Base-by-base conservation (phyloP, 2,113 vertebrate species). In the Zingel zingel region DNA sequence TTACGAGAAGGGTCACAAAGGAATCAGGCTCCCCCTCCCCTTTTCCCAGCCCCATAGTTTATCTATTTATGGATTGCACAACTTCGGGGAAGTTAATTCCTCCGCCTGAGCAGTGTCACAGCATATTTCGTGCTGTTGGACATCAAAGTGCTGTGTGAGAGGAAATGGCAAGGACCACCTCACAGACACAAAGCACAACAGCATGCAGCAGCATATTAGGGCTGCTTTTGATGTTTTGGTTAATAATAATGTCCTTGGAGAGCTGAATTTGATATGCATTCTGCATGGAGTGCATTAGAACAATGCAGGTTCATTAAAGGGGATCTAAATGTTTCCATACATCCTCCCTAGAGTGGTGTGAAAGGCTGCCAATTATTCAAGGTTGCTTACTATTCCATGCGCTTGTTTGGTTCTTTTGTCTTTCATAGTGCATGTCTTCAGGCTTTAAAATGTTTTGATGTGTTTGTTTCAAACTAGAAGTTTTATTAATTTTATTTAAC, bases 21-120 rank as follows among this genome's bases (percentile, higher is more conserved):
- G 85, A 85, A 91, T 84, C 56, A 12, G 53, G 65, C 79, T 68
- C 72, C 61, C 79, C 62, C 72, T 18, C 72, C 72, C 33, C 63
- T 63, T 72, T 82, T 90, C 79, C 78, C 87, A 75, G 54, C 77
- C 74, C 39, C 65, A 72, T 84, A 92, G 92, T 94, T 93, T 91
- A 94, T 94, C 93, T 93, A 83, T 94, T 93, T 93, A 88, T 90
- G 86, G 82, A 93, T 94, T 94, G 89, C 91, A 88, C 90, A 93
- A 94, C 84, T 95, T 94, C 92, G 84, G 93, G 90, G 91, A 94
- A 93, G 88, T 91, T 77, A 70, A 64, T 82, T 77, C 68, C 83
- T 83, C 84, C 27, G 15, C 89, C 81, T 68, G 73, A 91, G 82
- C 81, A 36, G 59, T 94, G 93, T 92, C 91, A 90, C 77, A 89